These are phyloP conservation scores for Scaptomyza hsui DNA, from an alignment of 1,140 invertebrate species.

Conservation along the genomic window DNA sequence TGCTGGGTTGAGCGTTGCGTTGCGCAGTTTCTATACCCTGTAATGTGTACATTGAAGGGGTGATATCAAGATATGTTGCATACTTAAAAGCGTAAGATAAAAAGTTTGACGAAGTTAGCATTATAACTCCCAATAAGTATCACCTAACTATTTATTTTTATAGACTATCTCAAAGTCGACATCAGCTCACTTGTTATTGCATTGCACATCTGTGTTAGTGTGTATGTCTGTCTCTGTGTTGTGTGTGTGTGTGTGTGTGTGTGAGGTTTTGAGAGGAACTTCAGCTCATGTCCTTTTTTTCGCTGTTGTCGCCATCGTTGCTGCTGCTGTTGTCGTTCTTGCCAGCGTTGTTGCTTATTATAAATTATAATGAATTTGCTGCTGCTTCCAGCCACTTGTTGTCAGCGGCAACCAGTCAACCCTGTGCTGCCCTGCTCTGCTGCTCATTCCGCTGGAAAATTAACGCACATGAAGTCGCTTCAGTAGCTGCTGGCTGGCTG, in stretches of 20 bases:
- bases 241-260: conserved; percentile 7
- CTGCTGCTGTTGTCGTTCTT: conserved; percentile 60
- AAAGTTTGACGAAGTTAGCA: no score
- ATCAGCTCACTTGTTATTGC: neutral
- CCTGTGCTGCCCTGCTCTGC: conserved; percentile 8
- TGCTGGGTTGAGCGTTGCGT: conserved; percentile 27
- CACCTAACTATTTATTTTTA: no score
- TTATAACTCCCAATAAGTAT: no score
- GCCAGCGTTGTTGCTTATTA: conserved; percentile 79
- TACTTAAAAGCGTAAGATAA: no score
- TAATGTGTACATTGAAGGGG: neutral
- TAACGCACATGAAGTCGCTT: conserved; percentile 64
- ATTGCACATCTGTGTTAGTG: conserved; percentile 18
- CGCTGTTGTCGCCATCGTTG: conserved; percentile 26
- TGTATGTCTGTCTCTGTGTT: conserved; percentile 1
- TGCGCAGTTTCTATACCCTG: conserved; percentile 35
- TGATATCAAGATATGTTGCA: neutral
- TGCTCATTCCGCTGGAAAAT: conserved; percentile 78
- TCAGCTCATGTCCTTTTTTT: conserved; percentile 53
- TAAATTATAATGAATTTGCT: conserved; percentile 83
- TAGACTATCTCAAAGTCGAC: conserved; percentile 3
- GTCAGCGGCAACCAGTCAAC: conserved; percentile 65
- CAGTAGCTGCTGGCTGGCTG: conserved; percentile 23
- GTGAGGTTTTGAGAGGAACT: conserved; percentile 42
- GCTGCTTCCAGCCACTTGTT: conserved; percentile 76